A percentile compares a stretch with the other conserved stretches of the same genome.
Evolutionary conservation across 64 coral and sea anemone species (phyloP).

Genomic region (Pocillopora verrucosa): DNA sequence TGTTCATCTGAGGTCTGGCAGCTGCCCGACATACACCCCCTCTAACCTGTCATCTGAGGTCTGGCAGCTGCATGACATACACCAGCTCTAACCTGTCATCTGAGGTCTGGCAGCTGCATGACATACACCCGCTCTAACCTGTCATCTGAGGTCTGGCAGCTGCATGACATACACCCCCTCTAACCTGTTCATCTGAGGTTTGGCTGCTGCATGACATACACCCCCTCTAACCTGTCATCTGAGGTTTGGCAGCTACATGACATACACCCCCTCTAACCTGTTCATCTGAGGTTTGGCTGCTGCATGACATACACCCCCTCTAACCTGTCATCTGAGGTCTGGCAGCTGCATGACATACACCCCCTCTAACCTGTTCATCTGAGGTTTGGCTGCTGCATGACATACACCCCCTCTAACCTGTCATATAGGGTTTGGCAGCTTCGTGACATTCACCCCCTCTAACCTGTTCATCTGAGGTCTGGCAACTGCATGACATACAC

Average conservation of each 20-base stretch:
- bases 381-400: too few relatives aligned
- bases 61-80: not conserved
- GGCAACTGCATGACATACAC: too few relatives aligned
- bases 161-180: not conserved
- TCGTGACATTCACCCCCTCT: not conserved
- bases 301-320: too few relatives aligned
- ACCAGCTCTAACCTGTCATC: not conserved
- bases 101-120: too few relatives aligned
- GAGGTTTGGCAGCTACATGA: not conserved
- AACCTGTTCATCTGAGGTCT: not conserved
- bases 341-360: not conserved
- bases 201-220: too few relatives aligned
- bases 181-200: not conserved
- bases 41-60: not conserved
- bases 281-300: not conserved
- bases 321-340: not conserved
- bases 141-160: not conserved
- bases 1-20: not conserved
- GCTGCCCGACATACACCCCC: too few relatives aligned
- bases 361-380: not conserved
- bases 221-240: too few relatives aligned
- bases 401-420: too few relatives aligned
- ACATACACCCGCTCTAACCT: too few relatives aligned
- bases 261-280: not conserved
- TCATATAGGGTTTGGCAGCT: not conserved